phyloP scores from a whole-genome alignment of 2,888 invertebrate species.

The Stenotaenia linearis region DNA sequence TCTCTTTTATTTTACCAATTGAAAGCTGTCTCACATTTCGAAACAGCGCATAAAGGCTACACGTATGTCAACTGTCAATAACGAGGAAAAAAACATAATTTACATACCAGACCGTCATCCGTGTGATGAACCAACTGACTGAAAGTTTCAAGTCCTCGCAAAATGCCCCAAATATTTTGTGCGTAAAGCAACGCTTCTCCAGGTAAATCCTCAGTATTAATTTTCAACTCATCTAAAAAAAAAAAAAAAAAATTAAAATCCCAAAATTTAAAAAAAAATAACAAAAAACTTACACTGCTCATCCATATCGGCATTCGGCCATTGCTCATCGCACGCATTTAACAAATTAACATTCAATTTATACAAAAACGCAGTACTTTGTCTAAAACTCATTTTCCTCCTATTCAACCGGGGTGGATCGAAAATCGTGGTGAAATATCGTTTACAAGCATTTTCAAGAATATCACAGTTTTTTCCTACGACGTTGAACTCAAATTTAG shows the following conservation, averaged over 20 bases:
- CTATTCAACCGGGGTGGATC: conserved; percentile 36
- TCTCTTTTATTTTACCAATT: too few relatives aligned
- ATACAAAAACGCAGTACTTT: conserved; percentile 49
- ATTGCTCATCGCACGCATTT: conserved; percentile 56
- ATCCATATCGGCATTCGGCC: conserved; percentile 64
- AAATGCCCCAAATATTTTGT: conserved; percentile 69
- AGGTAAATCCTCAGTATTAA: conserved; percentile 43
- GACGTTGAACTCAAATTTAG: conserved; percentile 43
- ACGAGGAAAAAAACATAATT: too few relatives aligned
- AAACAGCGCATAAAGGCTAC: too few relatives aligned
- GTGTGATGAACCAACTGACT: too few relatives aligned
- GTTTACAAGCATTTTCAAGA: conserved; percentile 53
- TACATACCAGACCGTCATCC: too few relatives aligned
- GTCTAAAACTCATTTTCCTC: conserved; percentile 36
- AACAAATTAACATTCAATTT: conserved; percentile 55
- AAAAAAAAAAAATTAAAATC: background rate
- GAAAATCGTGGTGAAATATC: conserved; percentile 53
- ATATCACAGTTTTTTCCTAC: conserved; percentile 53
- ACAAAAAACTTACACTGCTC: conserved; percentile 62
- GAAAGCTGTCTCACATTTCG: too few relatives aligned
- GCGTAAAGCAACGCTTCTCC: conserved; percentile 44
- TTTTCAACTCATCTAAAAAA: conserved; percentile 42
- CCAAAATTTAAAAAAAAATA: background rate
- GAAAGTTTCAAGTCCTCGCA: too few relatives aligned
- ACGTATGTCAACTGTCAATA: too few relatives aligned